phyloP scores from a whole-genome alignment of 2,797 vertebrate species.

The Apodemus agrarius region DNA sequence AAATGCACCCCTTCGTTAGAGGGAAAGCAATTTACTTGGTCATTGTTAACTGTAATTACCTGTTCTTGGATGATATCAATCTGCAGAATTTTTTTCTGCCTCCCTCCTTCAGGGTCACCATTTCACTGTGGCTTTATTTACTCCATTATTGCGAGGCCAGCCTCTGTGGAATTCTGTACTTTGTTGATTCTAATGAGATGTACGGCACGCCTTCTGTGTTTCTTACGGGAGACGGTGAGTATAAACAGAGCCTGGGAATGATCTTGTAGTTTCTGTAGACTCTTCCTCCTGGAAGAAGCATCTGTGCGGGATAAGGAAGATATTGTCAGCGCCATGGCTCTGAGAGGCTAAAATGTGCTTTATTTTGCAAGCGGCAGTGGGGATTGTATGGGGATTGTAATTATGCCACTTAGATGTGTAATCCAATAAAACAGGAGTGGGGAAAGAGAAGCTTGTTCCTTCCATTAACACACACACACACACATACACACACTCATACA shows the following conservation, averaged over 20 bases:
- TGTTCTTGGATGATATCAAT: slow-evolving; percentile 75
- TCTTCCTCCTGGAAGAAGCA: background rate
- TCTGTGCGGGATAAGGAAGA: slow-evolving; percentile 39
- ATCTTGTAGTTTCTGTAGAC: background rate
- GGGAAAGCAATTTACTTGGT: slow-evolving; percentile 76
- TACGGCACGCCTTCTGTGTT: slow-evolving; percentile 92
- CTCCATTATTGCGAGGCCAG: slow-evolving; percentile 89
- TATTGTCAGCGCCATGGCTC: background rate
- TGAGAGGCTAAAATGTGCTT: background rate
- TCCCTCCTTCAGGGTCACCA: slow-evolving; percentile 88
- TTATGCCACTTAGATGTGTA: background rate
- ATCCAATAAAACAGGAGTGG: background rate
- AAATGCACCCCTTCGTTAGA: slow-evolving; percentile 64
- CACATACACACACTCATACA: background rate
- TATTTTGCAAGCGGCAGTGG: background rate
- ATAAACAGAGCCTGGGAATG: background rate
- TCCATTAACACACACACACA: background rate
- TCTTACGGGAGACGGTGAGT: slow-evolving; percentile 92
- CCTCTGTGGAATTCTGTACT: slow-evolving; percentile 93
- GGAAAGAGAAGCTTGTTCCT: background rate
- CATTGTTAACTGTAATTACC: slow-evolving; percentile 77
- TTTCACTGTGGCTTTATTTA: slow-evolving; percentile 97
- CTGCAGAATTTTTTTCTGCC: slow-evolving; percentile 69
- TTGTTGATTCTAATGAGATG: slow-evolving; percentile 88
- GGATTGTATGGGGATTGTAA: background rate